Percentiles rank a stretch among this genome's conserved stretches.
Conservation (phyloP, 2,797 vertebrate genomes). For the Arctocebus calabarensis region DNA sequence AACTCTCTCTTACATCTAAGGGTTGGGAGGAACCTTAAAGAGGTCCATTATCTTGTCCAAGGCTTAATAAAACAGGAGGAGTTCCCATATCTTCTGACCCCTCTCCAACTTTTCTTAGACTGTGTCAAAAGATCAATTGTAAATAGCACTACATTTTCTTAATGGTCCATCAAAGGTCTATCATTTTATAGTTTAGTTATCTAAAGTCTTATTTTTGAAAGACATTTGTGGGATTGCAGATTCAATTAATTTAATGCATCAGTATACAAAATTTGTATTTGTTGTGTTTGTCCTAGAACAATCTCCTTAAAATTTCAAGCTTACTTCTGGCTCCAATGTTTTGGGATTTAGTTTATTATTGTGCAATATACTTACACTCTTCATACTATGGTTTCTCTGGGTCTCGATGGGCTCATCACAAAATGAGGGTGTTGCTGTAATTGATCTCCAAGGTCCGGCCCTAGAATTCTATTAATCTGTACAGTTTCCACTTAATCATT, state of each 20-base stretch:
- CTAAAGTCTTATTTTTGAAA: constrained; percentile 49
- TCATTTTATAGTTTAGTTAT: constrained; percentile 21
- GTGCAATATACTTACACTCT: constrained; percentile 8
- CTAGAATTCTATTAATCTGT: constrained; percentile 72
- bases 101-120: neutral
- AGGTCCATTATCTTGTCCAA: neutral
- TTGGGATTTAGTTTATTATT: constrained; percentile 62
- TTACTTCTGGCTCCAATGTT: constrained; percentile 18
- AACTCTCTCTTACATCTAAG: neutral
- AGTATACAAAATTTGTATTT: constrained; percentile 39
- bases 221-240: neutral
- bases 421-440: constrained; percentile 65
- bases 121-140: neutral
- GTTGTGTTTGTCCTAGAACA: constrained; percentile 37
- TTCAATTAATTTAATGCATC: constrained; percentile 51
- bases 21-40: neutral
- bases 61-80: neutral
- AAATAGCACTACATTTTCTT: neutral
- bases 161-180: neutral
- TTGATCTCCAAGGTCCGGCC: constrained; percentile 62
- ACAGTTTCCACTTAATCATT: constrained; percentile 56
- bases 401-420: constrained; percentile 36
- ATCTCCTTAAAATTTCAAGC: constrained; percentile 53
- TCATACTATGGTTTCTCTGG: neutral
- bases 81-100: neutral